Evolutionary conservation across 2,797 vertebrate genomes (phyloP).

Genomic region (Podarcis lilfordi): DNA sequence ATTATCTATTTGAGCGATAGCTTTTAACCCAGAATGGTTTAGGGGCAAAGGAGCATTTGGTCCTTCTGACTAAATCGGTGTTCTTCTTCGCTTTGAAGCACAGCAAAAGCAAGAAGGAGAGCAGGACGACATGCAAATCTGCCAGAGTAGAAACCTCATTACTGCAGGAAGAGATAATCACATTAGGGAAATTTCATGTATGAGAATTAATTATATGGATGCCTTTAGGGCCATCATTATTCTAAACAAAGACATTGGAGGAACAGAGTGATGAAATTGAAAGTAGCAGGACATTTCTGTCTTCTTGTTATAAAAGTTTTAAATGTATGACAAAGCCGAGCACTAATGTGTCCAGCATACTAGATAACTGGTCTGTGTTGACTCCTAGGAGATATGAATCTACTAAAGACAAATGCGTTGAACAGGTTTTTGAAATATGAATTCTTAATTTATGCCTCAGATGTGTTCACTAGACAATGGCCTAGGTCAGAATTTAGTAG

Average conservation of each 20-base stretch:
- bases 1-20: background rate
- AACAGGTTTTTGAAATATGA: background rate
- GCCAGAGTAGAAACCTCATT: constrained; percentile 25
- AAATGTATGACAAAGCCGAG: background rate
- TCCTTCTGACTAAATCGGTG: constrained; percentile 13
- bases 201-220: constrained; percentile 45
- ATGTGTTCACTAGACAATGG: no score
- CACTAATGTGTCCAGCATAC: background rate
- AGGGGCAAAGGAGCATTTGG: background rate
- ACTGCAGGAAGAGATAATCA: constrained; percentile 41
- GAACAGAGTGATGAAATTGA: constrained; percentile 2
- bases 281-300: constrained; percentile 23
- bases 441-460: background rate
- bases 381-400: background rate
- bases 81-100: constrained; percentile 19
- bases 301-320: background rate
- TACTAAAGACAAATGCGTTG: background rate
- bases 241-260: constrained; percentile 40
- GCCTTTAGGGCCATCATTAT: constrained; percentile 13
- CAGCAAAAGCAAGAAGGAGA: background rate
- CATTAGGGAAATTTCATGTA: constrained; percentile 38
- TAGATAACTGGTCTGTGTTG: background rate
- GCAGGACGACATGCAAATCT: constrained; percentile 24
- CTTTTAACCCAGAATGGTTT: constrained; percentile 16
- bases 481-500: no score